Percentiles rank a stretch among this genome's conserved stretches.
These are phyloP conservation scores for Bos indicus DNA, from an alignment of 2,113 vertebrate species.

Conservation along the genomic window DNA sequence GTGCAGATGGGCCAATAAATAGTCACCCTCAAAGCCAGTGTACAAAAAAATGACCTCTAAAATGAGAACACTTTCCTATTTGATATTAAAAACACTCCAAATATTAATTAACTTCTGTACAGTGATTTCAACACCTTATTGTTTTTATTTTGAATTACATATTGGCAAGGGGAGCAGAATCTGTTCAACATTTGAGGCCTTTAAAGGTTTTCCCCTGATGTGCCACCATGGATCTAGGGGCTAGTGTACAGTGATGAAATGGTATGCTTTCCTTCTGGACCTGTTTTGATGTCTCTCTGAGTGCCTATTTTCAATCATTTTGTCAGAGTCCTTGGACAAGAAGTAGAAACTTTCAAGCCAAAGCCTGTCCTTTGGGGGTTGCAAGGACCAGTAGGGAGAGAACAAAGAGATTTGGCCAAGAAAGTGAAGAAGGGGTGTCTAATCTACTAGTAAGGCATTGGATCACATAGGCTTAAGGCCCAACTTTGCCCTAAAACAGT, in stretches of 20 bases:
- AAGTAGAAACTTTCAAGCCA: not conserved
- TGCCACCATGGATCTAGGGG: not conserved
- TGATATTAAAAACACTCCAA: slow-evolving; percentile 7
- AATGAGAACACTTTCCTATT: not conserved
- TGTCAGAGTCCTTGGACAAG: not conserved
- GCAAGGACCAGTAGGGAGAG: not conserved
- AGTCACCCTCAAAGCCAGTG: not conserved
- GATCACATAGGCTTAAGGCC: not conserved
- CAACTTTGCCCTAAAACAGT: not conserved
- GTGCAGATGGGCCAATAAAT: not conserved
- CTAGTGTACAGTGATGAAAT: not conserved
- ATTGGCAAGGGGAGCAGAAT: not conserved
- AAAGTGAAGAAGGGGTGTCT: not conserved
- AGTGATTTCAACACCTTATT: not conserved
- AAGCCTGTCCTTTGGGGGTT: not conserved
- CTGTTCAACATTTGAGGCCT: not conserved
- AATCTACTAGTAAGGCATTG: not conserved
- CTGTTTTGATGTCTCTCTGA: not conserved
- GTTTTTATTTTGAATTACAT: not conserved
- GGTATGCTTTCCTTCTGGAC: not conserved
- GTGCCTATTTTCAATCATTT: not conserved
- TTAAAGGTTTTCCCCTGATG: not conserved
- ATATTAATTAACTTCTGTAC: not conserved
- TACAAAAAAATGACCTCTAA: not conserved
- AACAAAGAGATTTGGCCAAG: not conserved